Percentiles rank a stretch among this genome's conserved stretches.
These are phyloP conservation scores for Urechis unicinctus DNA, from an alignment of 2,888 invertebrate genomes.

Conservation along the genomic window DNA sequence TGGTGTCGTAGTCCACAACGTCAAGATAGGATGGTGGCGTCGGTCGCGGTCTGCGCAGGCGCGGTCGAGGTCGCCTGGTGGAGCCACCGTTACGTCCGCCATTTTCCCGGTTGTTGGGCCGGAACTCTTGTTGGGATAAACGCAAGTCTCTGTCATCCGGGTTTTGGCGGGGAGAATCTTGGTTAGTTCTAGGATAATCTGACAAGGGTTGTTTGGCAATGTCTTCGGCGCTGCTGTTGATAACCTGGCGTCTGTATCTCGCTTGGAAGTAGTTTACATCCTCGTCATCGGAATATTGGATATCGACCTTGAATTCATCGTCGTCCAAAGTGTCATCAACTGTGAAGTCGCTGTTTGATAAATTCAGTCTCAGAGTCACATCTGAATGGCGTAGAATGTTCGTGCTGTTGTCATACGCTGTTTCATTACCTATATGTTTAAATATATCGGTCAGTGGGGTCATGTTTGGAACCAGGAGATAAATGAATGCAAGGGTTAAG, in stretches of 20 bases:
- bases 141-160: neutral
- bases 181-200: too few relatives aligned
- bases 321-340: too few relatives aligned
- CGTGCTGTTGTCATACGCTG: constrained; percentile 13
- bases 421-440: constrained; percentile 18
- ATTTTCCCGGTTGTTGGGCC: too few relatives aligned
- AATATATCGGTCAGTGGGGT: constrained; percentile 21
- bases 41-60: neutral
- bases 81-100: neutral
- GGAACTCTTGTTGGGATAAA: too few relatives aligned
- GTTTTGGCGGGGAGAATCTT: too few relatives aligned
- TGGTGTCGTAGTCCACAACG: neutral
- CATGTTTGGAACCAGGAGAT: constrained; percentile 22
- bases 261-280: neutral
- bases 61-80: neutral
- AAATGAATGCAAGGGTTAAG: constrained; percentile 21
- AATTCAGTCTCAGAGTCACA: too few relatives aligned
- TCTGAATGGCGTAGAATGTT: neutral
- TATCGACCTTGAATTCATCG: too few relatives aligned
- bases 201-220: too few relatives aligned
- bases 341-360: too few relatives aligned
- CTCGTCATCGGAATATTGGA: neutral
- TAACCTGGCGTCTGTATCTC: neutral
- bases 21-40: neutral
- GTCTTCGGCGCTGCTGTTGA: neutral